Evolutionary conservation across 1,140 invertebrate genomes (phyloP).

Genomic region (Zophobas morio): DNA sequence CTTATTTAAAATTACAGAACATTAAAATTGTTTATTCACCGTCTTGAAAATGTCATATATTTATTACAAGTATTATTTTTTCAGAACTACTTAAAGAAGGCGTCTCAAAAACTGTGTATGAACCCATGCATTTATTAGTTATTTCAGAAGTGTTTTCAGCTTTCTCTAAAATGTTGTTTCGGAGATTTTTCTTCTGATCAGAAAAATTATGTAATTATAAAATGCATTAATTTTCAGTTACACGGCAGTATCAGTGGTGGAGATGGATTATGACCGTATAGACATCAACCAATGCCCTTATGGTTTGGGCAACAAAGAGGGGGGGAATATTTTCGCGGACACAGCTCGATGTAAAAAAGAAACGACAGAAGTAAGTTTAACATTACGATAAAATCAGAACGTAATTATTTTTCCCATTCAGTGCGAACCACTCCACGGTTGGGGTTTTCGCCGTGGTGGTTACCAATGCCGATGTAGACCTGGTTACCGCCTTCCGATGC

Average conservation of each 20-base stretch:
- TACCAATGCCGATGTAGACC: slow-evolving; percentile 96
- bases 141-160: too few species aligned
- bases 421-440: slow-evolving; percentile 97
- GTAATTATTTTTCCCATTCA: slow-evolving; percentile 66
- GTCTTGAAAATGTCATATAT: too few species aligned
- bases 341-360: slow-evolving; percentile 93
- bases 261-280: slow-evolving; percentile 97
- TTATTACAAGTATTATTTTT: too few species aligned
- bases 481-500: slow-evolving; percentile 88
- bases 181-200: too few species aligned
- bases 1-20: too few species aligned
- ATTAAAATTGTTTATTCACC: too few species aligned
- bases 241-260: slow-evolving; percentile 92
- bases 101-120: too few species aligned
- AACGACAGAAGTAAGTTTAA: slow-evolving; percentile 87
- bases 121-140: too few species aligned
- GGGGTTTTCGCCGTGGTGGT: slow-evolving; percentile 94
- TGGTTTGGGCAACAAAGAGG: slow-evolving; percentile 85
- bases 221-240: slow-evolving; percentile 75
- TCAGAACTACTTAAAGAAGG: too few species aligned
- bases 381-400: neutral
- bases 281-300: slow-evolving; percentile 98
- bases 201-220: too few species aligned
- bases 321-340: slow-evolving; percentile 90
- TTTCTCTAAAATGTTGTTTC: too few species aligned